Percentiles rank a stretch among this genome's conserved stretches.
Conservation (phyloP, 2,888 invertebrate species). For the Lutraria lutraria region DNA sequence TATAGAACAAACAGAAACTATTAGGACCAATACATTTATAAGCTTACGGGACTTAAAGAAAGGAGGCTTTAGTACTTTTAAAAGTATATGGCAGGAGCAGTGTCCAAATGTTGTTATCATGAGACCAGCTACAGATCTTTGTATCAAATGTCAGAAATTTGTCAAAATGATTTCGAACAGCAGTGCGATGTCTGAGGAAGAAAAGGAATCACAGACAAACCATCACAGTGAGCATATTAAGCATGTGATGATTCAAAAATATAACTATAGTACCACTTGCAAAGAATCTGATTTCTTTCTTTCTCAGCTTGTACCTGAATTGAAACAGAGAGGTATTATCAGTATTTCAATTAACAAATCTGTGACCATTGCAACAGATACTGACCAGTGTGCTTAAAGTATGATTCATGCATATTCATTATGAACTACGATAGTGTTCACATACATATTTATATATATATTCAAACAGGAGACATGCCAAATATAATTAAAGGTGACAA, state of each 20-base stretch:
- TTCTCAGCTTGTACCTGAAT: neutral
- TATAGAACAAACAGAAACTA: too few species aligned
- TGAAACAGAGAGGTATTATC: neutral
- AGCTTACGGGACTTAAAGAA: too few species aligned
- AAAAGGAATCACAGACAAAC: neutral
- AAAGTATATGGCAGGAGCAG: neutral
- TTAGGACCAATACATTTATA: too few species aligned
- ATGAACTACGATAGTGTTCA: too few species aligned
- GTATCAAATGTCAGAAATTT: conserved; percentile 18
- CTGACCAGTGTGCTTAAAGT: too few species aligned
- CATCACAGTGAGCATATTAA: neutral
- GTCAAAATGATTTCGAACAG: neutral
- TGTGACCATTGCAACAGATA: too few species aligned
- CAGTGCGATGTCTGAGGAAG: neutral
- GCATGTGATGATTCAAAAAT: neutral
- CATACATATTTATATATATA: too few species aligned
- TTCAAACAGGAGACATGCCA: too few species aligned
- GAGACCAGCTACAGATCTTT: conserved; percentile 5
- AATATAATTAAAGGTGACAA: too few species aligned
- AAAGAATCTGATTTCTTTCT: neutral
- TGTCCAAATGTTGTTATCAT: neutral
- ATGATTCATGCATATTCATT: too few species aligned
- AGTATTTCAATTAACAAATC: too few species aligned
- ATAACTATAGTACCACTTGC: neutral
- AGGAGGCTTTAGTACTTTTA: neutral